Evolutionary conservation across 2,113 vertebrate species (phyloP).

Genomic region (Anseranas semipalmata): DNA sequence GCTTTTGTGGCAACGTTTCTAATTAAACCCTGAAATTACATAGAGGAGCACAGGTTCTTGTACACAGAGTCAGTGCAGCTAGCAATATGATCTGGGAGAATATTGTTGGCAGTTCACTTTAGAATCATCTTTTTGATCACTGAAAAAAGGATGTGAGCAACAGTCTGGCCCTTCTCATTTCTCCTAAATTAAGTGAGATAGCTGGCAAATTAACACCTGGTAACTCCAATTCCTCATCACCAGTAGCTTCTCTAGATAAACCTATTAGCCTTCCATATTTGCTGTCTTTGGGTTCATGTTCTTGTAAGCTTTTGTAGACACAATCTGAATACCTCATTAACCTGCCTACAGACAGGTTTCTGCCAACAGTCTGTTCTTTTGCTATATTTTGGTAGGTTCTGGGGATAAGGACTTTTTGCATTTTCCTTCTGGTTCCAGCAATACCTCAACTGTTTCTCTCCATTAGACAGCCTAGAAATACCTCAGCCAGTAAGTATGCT

Average conservation of each 20-base stretch:
- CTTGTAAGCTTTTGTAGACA: background rate
- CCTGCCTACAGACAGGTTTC: background rate
- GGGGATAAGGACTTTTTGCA: background rate
- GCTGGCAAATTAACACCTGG: constrained; percentile 26
- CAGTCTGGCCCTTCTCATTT: background rate
- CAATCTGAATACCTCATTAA: background rate
- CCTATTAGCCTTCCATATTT: background rate
- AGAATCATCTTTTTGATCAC: background rate
- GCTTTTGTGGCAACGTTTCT: background rate
- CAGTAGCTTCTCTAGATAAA: background rate
- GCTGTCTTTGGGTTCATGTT: background rate
- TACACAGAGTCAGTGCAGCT: background rate
- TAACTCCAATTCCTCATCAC: constrained; percentile 18
- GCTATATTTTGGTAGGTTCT: background rate
- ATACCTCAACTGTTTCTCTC: background rate
- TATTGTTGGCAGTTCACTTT: background rate
- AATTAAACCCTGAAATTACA: background rate
- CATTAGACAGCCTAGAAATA: background rate
- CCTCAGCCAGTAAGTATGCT: background rate
- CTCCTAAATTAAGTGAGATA: background rate
- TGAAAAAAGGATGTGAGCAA: background rate
- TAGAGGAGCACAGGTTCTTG: background rate
- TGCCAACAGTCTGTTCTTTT: background rate
- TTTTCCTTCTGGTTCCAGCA: background rate
- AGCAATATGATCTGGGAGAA: background rate